Evolutionary conservation across 2,797 vertebrate species (phyloP), one percentile per base, ranked within the genome.

Genomic region (Picus viridis): DNA sequence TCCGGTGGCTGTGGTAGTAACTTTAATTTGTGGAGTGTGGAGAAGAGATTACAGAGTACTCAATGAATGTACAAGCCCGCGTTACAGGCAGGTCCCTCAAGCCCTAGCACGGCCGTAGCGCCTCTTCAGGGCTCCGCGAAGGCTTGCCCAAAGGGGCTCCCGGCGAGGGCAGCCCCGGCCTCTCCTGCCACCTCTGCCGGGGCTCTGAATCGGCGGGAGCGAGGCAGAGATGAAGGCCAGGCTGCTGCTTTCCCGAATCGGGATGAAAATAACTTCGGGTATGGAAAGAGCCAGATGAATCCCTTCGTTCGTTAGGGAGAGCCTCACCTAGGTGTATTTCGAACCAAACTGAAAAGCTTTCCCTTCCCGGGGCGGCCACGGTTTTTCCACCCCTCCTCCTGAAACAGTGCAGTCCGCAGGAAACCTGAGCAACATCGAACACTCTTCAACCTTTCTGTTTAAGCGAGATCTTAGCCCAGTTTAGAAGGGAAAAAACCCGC

Each of bases 401-500:
- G 3, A 41, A 36, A 13, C 15, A 14, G 10, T 8, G 59, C 34
- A 45, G 49, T 20, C 73, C 12, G 4, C 49, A 34, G 54, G 18
- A 87, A 87, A 79, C 6, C n/a, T 16, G 16, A 90, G 29, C 22
- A 19, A 2, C 72, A 54, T 16, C 47, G 36, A 67, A 57, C 77
- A 6, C 22, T 65, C 73, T 39, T 73, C 53, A 23, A 3, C 34
- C 11, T 77, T 39, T 13, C 27, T 56, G 4, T 18, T 32, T 54
- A 82, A 68, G 0, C 27, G 17, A 5, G 13, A 68, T 34, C 12
- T n/a, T 56, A n/a, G 12, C 19, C 9, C 51, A 59, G 12, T 63
- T 86, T 65, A 2, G 10, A 5, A 12, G 15, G 2, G 0, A 5
- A 59, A 53, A 20, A 54, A 8, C 29, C 5, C 4, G 2, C 61